phyloP scores from a whole-genome alignment of 2,797 vertebrate genomes.

The Chiloscyllium punctatum region DNA sequence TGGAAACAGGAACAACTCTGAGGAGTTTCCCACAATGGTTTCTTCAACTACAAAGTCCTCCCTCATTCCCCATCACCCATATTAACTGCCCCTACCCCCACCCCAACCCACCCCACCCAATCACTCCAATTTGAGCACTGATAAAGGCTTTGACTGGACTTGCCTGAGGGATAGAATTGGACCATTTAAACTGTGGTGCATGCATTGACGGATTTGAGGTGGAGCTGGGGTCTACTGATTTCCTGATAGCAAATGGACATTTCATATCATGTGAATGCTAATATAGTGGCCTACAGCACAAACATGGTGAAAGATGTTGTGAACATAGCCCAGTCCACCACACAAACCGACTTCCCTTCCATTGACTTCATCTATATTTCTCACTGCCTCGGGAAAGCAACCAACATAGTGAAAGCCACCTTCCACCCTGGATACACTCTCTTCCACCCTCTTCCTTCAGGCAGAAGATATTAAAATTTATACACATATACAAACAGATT shows the following conservation, averaged over 20 bases:
- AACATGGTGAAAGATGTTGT: not conserved
- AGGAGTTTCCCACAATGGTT: not conserved
- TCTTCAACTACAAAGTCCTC: too few relatives aligned
- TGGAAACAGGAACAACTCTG: not conserved
- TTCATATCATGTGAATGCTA: not conserved
- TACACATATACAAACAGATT: too few relatives aligned
- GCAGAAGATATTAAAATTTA: too few relatives aligned
- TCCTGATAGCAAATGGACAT: not conserved
- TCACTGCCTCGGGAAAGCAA: too few relatives aligned
- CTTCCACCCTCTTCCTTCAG: too few relatives aligned
- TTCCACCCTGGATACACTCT: too few relatives aligned
- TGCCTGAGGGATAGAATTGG: not conserved
- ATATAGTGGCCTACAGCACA: not conserved
- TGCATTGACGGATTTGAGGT: not conserved
- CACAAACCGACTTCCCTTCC: too few relatives aligned
- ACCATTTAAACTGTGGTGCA: not conserved
- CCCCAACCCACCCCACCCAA: not conserved
- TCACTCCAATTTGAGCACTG: not conserved
- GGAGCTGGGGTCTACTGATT: not conserved
- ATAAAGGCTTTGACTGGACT: not conserved
- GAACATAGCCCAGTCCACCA: too few relatives aligned
- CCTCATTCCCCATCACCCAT: too few relatives aligned
- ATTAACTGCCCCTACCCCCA: too few relatives aligned
- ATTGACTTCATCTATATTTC: too few relatives aligned
- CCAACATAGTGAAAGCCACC: too few relatives aligned